Evolutionary conservation across 2,888 invertebrate species (phyloP).

Genomic region (Cryptocephalus primarius): DNA sequence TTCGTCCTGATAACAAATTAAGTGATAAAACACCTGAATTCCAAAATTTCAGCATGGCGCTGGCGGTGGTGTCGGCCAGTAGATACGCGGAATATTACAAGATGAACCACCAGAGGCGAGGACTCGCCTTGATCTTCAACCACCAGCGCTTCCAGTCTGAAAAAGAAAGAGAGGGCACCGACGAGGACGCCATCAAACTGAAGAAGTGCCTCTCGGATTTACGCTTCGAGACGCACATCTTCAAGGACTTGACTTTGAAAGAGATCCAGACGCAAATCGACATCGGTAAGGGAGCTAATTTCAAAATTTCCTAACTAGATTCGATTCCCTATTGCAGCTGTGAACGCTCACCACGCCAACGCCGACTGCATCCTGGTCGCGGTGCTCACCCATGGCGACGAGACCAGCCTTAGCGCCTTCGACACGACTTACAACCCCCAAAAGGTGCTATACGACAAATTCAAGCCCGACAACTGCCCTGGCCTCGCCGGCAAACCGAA

Average conservation of each 20-base stretch:
- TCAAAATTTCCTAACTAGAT: neutral
- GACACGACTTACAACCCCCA: constrained; percentile 77
- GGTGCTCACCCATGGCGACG: constrained; percentile 81
- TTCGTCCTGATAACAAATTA: no score
- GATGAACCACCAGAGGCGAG: constrained; percentile 72
- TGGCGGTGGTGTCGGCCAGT: constrained; percentile 48
- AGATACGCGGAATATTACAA: constrained; percentile 66
- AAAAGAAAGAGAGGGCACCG: constrained; percentile 68
- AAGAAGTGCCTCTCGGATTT: constrained; percentile 49
- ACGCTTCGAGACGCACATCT: constrained; percentile 59
- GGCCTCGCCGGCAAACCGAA: constrained; percentile 55
- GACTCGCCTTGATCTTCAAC: constrained; percentile 79
- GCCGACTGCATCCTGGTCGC: constrained; percentile 74
- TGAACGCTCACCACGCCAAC: constrained; percentile 65
- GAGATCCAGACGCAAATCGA: constrained; percentile 56
- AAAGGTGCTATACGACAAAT: constrained; percentile 56
- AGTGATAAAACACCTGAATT: no score
- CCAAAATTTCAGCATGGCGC: neutral
- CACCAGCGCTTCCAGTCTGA: constrained; percentile 70
- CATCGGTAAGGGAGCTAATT: constrained; percentile 37
- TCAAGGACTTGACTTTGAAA: constrained; percentile 55
- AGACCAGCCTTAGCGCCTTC: constrained; percentile 73
- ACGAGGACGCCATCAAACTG: constrained; percentile 70
- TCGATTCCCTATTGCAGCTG: constrained; percentile 39
- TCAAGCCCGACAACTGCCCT: constrained; percentile 71